Percentiles rank a stretch among this genome's conserved stretches.
These are phyloP conservation scores for Malacoraja senta DNA, from an alignment of 2,797 vertebrate genomes.

Conservation along the genomic window DNA sequence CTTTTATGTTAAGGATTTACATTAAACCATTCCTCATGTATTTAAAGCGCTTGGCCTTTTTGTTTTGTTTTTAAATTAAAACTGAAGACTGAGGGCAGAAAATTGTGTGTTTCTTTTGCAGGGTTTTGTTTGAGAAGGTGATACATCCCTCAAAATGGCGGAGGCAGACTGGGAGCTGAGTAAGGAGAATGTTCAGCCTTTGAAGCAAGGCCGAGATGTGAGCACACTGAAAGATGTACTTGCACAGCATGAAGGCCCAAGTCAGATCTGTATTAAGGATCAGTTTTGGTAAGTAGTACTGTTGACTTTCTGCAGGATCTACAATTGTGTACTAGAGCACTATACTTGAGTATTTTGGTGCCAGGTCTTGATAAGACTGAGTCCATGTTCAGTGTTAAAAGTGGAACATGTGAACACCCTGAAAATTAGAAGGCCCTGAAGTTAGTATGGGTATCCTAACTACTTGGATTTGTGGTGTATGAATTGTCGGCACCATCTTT, in stretches of 20 bases:
- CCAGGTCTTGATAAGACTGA: neutral
- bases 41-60: no score
- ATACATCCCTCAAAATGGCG: slow-evolving; percentile 56
- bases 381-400: neutral
- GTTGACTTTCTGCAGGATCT: neutral
- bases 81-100: neutral
- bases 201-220: slow-evolving; percentile 72
- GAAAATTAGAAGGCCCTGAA: neutral
- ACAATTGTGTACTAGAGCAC: neutral
- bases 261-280: slow-evolving; percentile 65
- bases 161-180: slow-evolving; percentile 84
- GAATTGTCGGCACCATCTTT: neutral
- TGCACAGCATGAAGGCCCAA: slow-evolving; percentile 69
- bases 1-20: neutral
- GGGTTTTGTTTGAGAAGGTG: neutral
- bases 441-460: neutral
- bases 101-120: neutral
- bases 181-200: slow-evolving; percentile 93
- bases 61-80: no score
- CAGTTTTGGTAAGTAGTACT: slow-evolving; percentile 69
- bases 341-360: neutral
- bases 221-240: slow-evolving; percentile 75
- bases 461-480: neutral
- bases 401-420: neutral
- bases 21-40: no score